Conservation (phyloP, 2,113 vertebrate species). For the Dicentrarchus labrax region DNA sequence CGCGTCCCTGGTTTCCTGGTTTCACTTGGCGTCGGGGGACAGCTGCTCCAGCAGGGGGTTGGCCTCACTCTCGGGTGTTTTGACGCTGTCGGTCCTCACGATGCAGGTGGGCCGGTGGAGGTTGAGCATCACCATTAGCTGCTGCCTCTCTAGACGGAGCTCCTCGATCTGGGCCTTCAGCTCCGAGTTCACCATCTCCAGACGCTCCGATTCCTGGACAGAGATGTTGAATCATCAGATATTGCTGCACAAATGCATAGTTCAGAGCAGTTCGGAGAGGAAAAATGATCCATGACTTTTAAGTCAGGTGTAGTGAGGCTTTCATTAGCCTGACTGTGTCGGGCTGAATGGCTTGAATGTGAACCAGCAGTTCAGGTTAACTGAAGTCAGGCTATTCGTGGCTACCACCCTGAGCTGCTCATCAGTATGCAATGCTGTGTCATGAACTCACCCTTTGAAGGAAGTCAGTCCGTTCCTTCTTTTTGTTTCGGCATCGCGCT, state of each 20-base stretch:
- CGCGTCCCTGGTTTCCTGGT: background rate
- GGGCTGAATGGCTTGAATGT: background rate
- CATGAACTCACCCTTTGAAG: slow-evolving; percentile 91
- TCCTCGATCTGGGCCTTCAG: slow-evolving; percentile 98
- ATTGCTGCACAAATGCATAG: background rate
- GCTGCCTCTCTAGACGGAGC: slow-evolving; percentile 94
- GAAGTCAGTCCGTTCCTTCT: slow-evolving; percentile 97
- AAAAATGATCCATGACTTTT: background rate
- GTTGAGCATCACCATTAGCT: slow-evolving; percentile 96
- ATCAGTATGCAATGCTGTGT: slow-evolving; percentile 34
- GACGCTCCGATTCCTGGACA: slow-evolving; percentile 92
- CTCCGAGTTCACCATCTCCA: slow-evolving; percentile 94
- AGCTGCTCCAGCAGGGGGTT: slow-evolving; percentile 92
- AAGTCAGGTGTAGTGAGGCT: background rate
- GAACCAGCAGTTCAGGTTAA: slow-evolving; percentile 4
- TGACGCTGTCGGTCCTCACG: slow-evolving; percentile 94
- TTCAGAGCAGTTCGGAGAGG: background rate
- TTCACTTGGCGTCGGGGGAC: slow-evolving; percentile 81
- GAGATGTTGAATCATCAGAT: slow-evolving; percentile 8
- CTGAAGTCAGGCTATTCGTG: slow-evolving; percentile 13
- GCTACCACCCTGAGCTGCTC: background rate
- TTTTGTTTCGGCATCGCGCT: slow-evolving; percentile 96
- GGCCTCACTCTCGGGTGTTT: slow-evolving; percentile 90
- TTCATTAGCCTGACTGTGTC: background rate
- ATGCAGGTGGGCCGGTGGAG: slow-evolving; percentile 96